phyloP scores from a whole-genome alignment of 2,113 vertebrate genomes.

The Martes martes region DNA sequence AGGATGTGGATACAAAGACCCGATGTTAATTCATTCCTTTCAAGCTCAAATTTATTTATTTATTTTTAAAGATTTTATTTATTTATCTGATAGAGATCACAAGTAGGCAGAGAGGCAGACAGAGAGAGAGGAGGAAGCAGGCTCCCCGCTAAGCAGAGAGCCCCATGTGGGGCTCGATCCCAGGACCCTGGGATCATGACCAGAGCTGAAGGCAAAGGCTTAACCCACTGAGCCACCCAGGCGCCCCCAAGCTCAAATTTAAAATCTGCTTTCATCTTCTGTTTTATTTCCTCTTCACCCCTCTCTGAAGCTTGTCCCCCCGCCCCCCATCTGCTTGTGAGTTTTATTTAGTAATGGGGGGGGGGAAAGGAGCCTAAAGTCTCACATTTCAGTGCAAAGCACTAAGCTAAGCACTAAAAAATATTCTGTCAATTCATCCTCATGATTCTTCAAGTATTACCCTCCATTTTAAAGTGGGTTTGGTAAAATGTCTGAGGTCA shows the following conservation, averaged over 20 bases:
- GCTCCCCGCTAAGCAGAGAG: no score
- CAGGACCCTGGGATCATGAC: no score
- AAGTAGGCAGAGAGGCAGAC: no score
- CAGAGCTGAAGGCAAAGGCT: no score
- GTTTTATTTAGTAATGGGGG: neutral
- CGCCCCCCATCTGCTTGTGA: neutral
- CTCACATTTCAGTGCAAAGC: neutral
- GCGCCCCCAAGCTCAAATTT: neutral
- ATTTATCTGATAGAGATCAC: no score
- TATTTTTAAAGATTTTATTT: no score
- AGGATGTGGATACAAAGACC: neutral
- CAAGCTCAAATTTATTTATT: neutral
- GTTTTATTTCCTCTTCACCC: neutral
- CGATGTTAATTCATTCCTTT: neutral
- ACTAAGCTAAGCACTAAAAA: neutral
- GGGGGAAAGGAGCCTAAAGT: neutral
- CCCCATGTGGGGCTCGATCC: no score
- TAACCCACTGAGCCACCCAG: no score
- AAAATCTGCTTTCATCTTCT: neutral
- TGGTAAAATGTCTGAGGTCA: neutral
- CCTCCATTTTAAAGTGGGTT: neutral
- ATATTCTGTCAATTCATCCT: neutral
- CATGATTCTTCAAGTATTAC: accelerated
- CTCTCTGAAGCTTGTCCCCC: neutral
- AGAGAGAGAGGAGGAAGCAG: no score